These are phyloP conservation scores for Pelagia noctiluca DNA, from an alignment of 30 jellyfish, hydroid and myxozoan species.

Conservation along the genomic window DNA sequence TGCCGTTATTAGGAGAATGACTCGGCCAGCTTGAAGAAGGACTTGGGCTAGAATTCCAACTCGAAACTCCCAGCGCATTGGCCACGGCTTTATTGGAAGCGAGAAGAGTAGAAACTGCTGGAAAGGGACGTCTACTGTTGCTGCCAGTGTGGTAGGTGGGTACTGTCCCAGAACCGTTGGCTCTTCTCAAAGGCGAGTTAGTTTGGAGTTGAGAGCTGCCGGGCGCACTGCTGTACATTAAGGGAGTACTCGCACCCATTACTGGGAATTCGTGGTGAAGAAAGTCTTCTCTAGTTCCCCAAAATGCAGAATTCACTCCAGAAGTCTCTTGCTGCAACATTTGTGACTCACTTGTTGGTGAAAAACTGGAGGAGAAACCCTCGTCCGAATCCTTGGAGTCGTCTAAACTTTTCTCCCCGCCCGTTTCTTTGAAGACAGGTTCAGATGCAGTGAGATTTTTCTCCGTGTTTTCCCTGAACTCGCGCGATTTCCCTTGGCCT, in stretches of 20 bases:
- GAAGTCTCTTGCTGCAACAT: conserved; percentile 96
- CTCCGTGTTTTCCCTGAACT: conserved; percentile 54
- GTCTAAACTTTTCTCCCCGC: conserved; percentile 82
- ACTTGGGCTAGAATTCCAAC: conserved; percentile 76
- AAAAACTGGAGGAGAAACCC: conserved; percentile 99
- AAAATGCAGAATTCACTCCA: conserved; percentile 79
- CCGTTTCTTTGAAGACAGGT: conserved; percentile 68
- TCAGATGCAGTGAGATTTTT: conserved; percentile 63
- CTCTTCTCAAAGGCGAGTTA: conserved; percentile 51
- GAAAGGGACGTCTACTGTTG: conserved; percentile 86
- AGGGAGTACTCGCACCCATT: conserved; percentile 81
- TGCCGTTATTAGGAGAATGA: conserved; percentile 67
- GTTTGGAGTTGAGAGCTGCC: conserved; percentile 57
- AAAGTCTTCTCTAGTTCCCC: conserved; percentile 99
- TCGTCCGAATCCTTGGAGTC: conserved; percentile 99
- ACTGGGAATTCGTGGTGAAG: conserved; percentile 82
- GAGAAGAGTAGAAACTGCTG: conserved; percentile 92
- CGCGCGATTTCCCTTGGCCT: conserved; percentile 61
- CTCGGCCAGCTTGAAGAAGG: conserved; percentile 97
- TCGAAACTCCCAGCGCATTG: conserved; percentile 95
- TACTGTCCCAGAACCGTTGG: conserved; percentile 57
- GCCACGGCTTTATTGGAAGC: conserved; percentile 99
- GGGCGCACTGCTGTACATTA: conserved; percentile 64
- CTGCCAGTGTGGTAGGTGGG: conserved; percentile 73
- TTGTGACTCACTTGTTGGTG: conserved; percentile 99